A percentile compares a stretch with the other conserved stretches of the same genome.
Evolutionary conservation across 92 coral and sea anemone genomes (phyloP).

Genomic region (Porites lobata): DNA sequence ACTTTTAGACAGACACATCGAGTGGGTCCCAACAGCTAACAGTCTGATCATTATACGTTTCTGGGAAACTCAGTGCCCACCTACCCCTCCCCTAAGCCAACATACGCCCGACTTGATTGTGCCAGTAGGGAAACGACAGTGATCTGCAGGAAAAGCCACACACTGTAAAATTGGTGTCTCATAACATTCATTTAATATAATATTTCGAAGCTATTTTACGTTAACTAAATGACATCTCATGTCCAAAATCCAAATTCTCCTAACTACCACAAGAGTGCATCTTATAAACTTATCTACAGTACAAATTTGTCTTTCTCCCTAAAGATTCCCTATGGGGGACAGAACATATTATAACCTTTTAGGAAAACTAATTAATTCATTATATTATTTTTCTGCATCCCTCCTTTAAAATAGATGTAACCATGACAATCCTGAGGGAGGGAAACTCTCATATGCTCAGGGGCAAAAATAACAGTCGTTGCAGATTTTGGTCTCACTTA

Average conservation of each 20-base stretch:
- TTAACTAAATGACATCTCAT: slow-evolving; percentile 5
- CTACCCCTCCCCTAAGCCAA: too few relatives aligned
- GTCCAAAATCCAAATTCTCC: background rate
- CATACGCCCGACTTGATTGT: too few relatives aligned
- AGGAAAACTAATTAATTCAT: background rate
- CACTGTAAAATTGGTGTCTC: background rate
- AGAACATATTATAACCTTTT: background rate
- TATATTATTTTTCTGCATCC: background rate
- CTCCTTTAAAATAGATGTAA: background rate
- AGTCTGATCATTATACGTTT: too few relatives aligned
- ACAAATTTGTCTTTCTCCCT: background rate
- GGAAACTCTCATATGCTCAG: too few relatives aligned
- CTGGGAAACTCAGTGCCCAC: too few relatives aligned
- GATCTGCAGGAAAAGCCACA: background rate
- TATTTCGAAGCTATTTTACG: background rate
- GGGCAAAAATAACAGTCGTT: too few relatives aligned
- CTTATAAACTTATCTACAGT: slow-evolving; percentile 11
- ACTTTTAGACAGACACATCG: too few relatives aligned
- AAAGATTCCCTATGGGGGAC: background rate
- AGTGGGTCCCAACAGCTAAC: too few relatives aligned
- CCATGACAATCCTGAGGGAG: background rate
- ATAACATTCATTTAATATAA: background rate
- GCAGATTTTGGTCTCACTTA: too few relatives aligned
- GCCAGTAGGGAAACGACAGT: too few relatives aligned
- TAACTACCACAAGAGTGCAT: background rate